Evolutionary conservation across 2,797 vertebrate genomes (phyloP).

Genomic region (Hydrophis major): DNA sequence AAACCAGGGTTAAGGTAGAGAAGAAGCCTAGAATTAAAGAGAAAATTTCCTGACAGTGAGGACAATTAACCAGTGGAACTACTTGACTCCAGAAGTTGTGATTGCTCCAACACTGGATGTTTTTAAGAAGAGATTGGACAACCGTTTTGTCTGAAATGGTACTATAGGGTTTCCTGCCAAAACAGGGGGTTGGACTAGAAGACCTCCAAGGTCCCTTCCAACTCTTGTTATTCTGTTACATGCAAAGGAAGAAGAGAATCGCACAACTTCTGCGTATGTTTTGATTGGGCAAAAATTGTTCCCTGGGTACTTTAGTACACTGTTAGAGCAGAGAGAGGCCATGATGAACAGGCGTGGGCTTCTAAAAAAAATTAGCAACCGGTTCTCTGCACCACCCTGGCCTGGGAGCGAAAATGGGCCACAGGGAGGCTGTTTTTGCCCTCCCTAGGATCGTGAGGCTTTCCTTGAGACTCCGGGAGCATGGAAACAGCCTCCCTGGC

Average conservation of each 20-base stretch:
- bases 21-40: conserved; percentile 19
- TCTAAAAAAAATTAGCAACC: too few relatives aligned
- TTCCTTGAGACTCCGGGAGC: too few relatives aligned
- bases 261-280: not conserved
- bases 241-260: conserved; percentile 4
- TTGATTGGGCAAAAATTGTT: not conserved
- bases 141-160: not conserved
- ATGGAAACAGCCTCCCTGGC: too few relatives aligned
- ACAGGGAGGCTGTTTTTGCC: too few relatives aligned
- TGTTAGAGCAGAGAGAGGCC: too few relatives aligned
- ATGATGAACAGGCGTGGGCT: too few relatives aligned
- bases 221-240: not conserved
- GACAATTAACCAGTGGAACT: not conserved
- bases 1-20: not conserved
- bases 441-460: too few relatives aligned
- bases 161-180: not conserved
- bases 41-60: not conserved
- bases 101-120: not conserved
- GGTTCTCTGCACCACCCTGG: too few relatives aligned
- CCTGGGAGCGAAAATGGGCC: too few relatives aligned
- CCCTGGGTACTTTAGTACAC: not conserved
- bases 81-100: not conserved
- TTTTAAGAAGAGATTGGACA: not conserved
- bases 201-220: too few relatives aligned
- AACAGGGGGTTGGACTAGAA: not conserved